Percentiles rank a stretch among this genome's conserved stretches.
Evolutionary conservation across 2,113 vertebrate genomes (phyloP).

Genomic region (Eptesicus fuscus): DNA sequence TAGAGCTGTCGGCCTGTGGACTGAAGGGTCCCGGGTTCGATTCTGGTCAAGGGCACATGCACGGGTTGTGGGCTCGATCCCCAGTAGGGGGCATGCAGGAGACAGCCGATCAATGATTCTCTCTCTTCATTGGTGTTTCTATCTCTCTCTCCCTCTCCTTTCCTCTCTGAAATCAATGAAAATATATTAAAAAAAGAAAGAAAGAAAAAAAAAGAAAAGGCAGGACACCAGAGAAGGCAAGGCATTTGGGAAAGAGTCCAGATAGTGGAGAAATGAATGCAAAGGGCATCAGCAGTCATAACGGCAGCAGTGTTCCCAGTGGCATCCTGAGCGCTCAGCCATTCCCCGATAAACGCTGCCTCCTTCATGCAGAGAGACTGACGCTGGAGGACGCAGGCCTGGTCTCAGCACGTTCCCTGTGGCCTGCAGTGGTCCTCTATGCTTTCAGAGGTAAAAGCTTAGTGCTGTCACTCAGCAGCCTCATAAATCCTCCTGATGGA

Average conservation of each 20-base stretch:
- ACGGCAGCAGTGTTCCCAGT: not conserved
- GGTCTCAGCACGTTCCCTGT: not conserved
- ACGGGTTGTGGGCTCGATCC: no score
- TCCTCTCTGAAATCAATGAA: no score
- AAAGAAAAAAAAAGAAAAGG: not conserved
- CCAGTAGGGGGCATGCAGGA: no score
- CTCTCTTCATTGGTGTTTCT: no score
- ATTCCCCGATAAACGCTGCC: rapidly evolving
- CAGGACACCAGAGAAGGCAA: not conserved
- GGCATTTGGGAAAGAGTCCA: not conserved
- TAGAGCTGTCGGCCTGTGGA: no score
- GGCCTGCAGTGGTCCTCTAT: not conserved
- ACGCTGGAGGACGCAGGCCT: not conserved
- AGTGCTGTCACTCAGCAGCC: not conserved
- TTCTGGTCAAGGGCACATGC: no score
- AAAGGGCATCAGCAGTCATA: not conserved
- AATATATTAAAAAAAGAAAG: not conserved
- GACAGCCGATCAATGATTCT: no score
- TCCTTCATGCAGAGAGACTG: not conserved
- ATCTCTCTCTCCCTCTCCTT: no score
- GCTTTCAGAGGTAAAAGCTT: not conserved
- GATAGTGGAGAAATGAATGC: not conserved
- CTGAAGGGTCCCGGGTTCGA: no score
- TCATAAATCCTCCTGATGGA: not conserved
- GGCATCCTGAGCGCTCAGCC: not conserved